These are phyloP conservation scores for Bombus pyrosoma DNA, from an alignment of 1,140 invertebrate genomes.

Conservation along the genomic window DNA sequence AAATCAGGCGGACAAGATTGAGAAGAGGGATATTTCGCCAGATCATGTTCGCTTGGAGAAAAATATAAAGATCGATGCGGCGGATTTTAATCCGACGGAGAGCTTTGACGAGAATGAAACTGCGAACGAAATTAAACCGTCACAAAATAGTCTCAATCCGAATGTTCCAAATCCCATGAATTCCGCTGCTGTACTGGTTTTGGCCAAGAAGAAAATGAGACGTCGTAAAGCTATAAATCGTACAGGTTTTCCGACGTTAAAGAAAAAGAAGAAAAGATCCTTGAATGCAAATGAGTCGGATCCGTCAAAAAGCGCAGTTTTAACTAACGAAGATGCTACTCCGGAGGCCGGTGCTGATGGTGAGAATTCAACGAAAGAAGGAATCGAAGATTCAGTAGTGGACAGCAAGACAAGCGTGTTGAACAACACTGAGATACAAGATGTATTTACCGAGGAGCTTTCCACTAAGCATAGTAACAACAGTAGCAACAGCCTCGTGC, in stretches of 20 bases:
- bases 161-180: slow-evolving; percentile 64
- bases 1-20: slow-evolving; percentile 49
- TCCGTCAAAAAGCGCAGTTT: slow-evolving; percentile 10
- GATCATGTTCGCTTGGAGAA: slow-evolving; percentile 56
- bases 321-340: neutral
- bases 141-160: slow-evolving; percentile 12
- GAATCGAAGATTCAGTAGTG: slow-evolving; percentile 45
- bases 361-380: slow-evolving; percentile 25
- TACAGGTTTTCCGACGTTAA: slow-evolving; percentile 93
- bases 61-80: slow-evolving; percentile 53
- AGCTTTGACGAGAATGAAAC: slow-evolving; percentile 18
- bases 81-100: slow-evolving; percentile 39
- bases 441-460: neutral
- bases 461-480: slow-evolving; percentile 8
- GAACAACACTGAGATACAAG: neutral
- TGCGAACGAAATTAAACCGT: slow-evolving; percentile 44
- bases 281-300: slow-evolving; percentile 21
- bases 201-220: slow-evolving; percentile 86
- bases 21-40: slow-evolving; percentile 48
- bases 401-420: slow-evolving; percentile 50
- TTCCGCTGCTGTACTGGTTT: slow-evolving; percentile 46
- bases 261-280: slow-evolving; percentile 90
- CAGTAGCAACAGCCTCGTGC: neutral
- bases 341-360: neutral
- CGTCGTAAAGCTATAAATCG: slow-evolving; percentile 91